phyloP scores from a whole-genome alignment of 92 coral and sea anemone genomes.

The Parazoanthus darwini region DNA sequence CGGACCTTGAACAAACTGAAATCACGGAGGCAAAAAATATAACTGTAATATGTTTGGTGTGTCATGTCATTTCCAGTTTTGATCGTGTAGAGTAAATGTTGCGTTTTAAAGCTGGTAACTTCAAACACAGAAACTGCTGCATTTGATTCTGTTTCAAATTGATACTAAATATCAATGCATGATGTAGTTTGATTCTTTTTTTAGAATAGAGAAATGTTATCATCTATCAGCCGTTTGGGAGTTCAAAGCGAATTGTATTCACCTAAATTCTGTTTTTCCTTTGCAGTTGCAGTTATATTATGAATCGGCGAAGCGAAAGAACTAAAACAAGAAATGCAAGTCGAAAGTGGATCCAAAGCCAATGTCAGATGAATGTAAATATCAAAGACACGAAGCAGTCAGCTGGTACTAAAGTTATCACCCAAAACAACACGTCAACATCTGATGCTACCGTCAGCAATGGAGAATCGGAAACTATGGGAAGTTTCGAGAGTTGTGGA shows the following conservation, averaged over 20 bases:
- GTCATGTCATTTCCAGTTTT: conserved; percentile 33
- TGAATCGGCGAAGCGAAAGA: conserved; percentile 47
- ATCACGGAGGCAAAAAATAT: conserved; percentile 11
- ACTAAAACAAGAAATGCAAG: conserved; percentile 4
- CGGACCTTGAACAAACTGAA: conserved; percentile 15
- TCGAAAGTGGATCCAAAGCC: conserved; percentile 30
- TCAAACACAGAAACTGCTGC: neutral
- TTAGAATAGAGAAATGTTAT: neutral
- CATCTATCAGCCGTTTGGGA: neutral
- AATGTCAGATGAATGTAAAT: conserved; percentile 9
- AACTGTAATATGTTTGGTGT: conserved; percentile 31
- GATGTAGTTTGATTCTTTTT: neutral
- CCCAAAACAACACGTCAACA: conserved; percentile 4
- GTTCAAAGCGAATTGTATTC: conserved; percentile 2
- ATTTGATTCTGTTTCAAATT: conserved; percentile 5
- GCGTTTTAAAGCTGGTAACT: neutral
- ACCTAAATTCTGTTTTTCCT: neutral
- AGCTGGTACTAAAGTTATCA: conserved; percentile 17
- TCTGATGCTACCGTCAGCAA: conserved; percentile 9
- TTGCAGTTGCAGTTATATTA: conserved; percentile 25
- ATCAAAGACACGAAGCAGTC: conserved; percentile 14
- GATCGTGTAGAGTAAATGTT: neutral
- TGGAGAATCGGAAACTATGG: conserved; percentile 27
- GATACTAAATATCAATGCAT: conserved; percentile 9
- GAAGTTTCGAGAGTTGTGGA: conserved; percentile 19